Conservation (phyloP, 2,888 invertebrate species). For the Deladenus siricidicola region DNA sequence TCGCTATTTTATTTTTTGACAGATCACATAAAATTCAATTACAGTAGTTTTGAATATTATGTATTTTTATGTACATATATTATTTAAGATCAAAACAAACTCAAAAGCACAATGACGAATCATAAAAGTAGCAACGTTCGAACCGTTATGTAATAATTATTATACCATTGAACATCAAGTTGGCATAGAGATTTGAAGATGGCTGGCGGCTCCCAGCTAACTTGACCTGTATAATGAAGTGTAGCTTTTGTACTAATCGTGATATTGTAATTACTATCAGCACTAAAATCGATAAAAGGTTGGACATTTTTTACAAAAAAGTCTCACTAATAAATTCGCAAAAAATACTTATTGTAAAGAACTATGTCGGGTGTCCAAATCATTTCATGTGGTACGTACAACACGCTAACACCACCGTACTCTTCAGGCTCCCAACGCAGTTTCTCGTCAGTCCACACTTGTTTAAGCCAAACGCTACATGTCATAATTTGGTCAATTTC, state of each 20-base stretch:
- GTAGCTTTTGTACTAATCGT: slow-evolving; percentile 94
- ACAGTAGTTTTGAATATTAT: too few species aligned
- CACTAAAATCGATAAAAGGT: slow-evolving; percentile 37
- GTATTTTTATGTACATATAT: neutral
- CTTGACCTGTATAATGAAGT: slow-evolving; percentile 64
- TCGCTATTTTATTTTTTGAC: too few species aligned
- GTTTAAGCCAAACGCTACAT: slow-evolving; percentile 50
- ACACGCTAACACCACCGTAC: slow-evolving; percentile 56
- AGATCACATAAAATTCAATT: too few species aligned
- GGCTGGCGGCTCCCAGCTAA: slow-evolving; percentile 73
- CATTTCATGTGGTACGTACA: slow-evolving; percentile 57
- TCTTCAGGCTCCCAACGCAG: slow-evolving; percentile 56
- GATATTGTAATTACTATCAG: slow-evolving; percentile 78
- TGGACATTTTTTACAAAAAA: neutral
- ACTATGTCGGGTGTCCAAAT: slow-evolving; percentile 59
- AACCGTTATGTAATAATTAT: too few species aligned
- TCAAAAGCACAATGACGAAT: too few species aligned
- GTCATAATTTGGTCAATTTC: slow-evolving; percentile 54
- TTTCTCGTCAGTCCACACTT: slow-evolving; percentile 54
- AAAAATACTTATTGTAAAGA: slow-evolving; percentile 55
- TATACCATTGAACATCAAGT: slow-evolving; percentile 24
- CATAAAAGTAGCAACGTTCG: neutral
- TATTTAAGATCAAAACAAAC: slow-evolving; percentile 12
- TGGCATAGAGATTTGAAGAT: slow-evolving; percentile 76
- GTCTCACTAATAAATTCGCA: neutral